Base-by-base conservation (phyloP, 1,140 invertebrate genomes). In the Neoseiulus cucumeris region DNA sequence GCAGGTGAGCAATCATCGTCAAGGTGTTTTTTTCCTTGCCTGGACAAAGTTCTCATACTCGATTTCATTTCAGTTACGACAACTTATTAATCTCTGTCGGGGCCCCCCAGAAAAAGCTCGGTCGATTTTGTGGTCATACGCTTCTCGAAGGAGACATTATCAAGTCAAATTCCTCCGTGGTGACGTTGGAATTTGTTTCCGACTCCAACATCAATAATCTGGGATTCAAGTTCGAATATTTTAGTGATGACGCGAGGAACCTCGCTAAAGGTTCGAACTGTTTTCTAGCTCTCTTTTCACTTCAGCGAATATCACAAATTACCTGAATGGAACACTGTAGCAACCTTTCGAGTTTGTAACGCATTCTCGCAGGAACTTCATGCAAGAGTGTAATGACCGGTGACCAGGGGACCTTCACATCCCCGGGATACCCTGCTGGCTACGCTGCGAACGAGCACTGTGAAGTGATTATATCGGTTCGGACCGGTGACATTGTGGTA, bases 141-240 rank as follows among this genome's bases (percentile, higher is more conserved):
- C 51, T 59, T 25, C 51, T 33, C 33, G 51, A 59, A 59, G 51
- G 51, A 25, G 51, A 59, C 6, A 20, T 59, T 9, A 59, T 59
- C 51, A n/a, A 9, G 22, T 18, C 51, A 2, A 59, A 59, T 59
- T 59, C 51, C 14, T 59, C 51, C 14, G 33, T 59, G 25, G 51
- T 25, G 14, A 59, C 22, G 14, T 25, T 59, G 17, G 51, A 59
- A 20, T 59, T 59, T 9, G 51, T 25, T 1, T 59, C 51, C 14
- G 51, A 59, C 22, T 59, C 51, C 14, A 59, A 59, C 22, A 29
- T 59, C 22, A 59, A 59, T 33, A 20, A 59, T 59, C 14, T 29
- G 12, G 51, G 51, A 12, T 59, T 59, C 51, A 59, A 25, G 22
- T 29, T 59, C 22, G 51, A 59, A 59, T 59, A 59, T 33, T 59